phyloP scores from a whole-genome alignment of 2,797 vertebrate genomes.

The Sciurus vulgaris region DNA sequence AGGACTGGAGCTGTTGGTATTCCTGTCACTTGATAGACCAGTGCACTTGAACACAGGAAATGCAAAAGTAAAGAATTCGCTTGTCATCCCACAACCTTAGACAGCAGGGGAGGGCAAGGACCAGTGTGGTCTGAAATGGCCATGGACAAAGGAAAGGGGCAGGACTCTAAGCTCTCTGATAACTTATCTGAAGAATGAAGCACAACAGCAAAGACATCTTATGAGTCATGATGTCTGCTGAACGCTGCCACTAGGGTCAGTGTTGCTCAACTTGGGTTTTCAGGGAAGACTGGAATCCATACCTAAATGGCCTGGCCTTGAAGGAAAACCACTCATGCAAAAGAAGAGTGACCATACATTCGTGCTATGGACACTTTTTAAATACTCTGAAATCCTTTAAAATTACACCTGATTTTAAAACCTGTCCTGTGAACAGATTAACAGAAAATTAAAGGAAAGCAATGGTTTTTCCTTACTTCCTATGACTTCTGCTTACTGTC shows the following conservation, averaged over 20 bases:
- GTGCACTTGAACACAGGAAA: background rate
- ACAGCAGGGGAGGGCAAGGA: background rate
- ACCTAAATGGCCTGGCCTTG: background rate
- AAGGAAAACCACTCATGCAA: conserved; percentile 63
- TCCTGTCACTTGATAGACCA: background rate
- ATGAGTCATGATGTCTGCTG: background rate
- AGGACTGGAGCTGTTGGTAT: background rate
- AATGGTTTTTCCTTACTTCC: background rate
- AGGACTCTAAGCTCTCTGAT: conserved; percentile 61
- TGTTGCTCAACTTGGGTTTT: conserved; percentile 58
- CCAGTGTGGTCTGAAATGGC: background rate
- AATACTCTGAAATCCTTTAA: conserved; percentile 31
- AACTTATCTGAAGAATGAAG: background rate
- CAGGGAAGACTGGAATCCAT: conserved; percentile 45
- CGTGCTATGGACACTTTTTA: background rate
- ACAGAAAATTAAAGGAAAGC: background rate
- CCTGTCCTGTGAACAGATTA: background rate
- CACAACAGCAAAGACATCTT: background rate
- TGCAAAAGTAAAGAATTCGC: background rate
- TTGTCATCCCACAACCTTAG: background rate
- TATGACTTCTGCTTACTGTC: conserved; percentile 23
- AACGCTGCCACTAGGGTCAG: background rate
- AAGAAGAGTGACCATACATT: conserved; percentile 37
- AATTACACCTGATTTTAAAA: conserved; percentile 54
- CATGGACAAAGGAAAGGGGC: background rate